Percentiles rank a stretch among this genome's conserved stretches.
Conservation (phyloP, 2,888 invertebrate genomes). For the Nemurella pictetii region DNA sequence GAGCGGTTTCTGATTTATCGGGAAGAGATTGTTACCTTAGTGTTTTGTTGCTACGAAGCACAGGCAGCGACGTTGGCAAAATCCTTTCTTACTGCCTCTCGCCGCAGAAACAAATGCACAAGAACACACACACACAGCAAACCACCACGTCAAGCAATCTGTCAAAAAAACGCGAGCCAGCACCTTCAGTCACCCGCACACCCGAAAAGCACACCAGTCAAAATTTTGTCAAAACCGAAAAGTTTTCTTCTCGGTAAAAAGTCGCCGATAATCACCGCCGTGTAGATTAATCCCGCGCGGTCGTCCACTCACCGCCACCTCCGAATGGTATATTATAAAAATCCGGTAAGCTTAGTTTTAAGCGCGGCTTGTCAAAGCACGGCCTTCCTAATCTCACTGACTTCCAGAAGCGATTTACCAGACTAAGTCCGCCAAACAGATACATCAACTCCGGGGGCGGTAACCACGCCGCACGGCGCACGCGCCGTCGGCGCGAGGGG, state of each 20-base stretch:
- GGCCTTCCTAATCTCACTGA: slow-evolving; percentile 71
- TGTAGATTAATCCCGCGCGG: slow-evolving; percentile 9
- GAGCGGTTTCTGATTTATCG: too few relatives aligned
- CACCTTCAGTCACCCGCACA: background rate
- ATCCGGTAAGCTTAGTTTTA: slow-evolving; percentile 43
- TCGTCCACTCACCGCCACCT: slow-evolving; percentile 50
- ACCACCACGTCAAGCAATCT: background rate
- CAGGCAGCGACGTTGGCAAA: too few relatives aligned
- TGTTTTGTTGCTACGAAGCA: too few relatives aligned
- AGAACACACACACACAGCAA: background rate
- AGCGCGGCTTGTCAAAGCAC: slow-evolving; percentile 42
- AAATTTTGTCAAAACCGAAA: background rate
- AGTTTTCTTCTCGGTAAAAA: background rate
- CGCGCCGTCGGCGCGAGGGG: background rate
- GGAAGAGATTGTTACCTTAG: too few relatives aligned
- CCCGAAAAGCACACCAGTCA: background rate
- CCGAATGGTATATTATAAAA: slow-evolving; percentile 49
- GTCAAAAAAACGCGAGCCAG: background rate
- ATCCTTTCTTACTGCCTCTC: too few relatives aligned
- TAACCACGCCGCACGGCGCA: slow-evolving; percentile 39
- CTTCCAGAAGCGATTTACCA: slow-evolving; percentile 74
- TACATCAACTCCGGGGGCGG: slow-evolving; percentile 64
- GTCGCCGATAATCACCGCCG: slow-evolving; percentile 19
- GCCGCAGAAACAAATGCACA: too few relatives aligned
- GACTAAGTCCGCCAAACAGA: slow-evolving; percentile 67